Evolutionary conservation across 2,888 invertebrate genomes (phyloP).

Genomic region (Troglohyphantes excavatus): DNA sequence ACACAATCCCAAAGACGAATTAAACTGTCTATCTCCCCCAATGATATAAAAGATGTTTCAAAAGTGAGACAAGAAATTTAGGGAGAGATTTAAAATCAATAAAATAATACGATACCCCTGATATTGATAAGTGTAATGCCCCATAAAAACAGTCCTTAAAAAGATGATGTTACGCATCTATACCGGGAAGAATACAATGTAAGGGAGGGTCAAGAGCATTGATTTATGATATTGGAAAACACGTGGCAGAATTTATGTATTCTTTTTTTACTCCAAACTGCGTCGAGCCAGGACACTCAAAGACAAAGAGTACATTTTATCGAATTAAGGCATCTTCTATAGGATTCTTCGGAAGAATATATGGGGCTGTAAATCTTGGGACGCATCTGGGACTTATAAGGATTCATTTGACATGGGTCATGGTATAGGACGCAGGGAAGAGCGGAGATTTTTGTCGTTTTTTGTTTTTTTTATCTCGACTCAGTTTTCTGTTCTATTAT

Average conservation of each 20-base stretch:
- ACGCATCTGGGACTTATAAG: constrained; percentile 66
- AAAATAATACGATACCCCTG: background rate
- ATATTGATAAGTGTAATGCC: background rate
- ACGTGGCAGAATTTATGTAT: background rate
- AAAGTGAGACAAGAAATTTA: background rate
- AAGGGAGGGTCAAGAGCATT: constrained; percentile 11
- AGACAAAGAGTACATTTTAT: constrained; percentile 53
- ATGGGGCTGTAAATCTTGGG: constrained; percentile 65
- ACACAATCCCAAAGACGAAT: too few relatives aligned
- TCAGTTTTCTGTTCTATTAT: too few relatives aligned
- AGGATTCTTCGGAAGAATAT: constrained; percentile 37
- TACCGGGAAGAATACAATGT: background rate
- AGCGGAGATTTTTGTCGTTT: constrained; percentile 35
- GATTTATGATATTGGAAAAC: constrained; percentile 31
- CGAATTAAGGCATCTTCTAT: constrained; percentile 39
- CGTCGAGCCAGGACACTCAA: background rate
- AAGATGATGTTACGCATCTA: background rate
- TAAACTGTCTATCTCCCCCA: too few relatives aligned
- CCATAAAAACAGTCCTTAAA: background rate
- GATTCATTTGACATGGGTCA: constrained; percentile 54
- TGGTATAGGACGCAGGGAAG: constrained; percentile 42
- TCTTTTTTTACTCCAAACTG: background rate
- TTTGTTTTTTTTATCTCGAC: background rate
- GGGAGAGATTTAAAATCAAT: background rate
- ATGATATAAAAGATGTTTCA: background rate